Base-by-base conservation (phyloP, 1,140 invertebrate genomes). In the Drosophila paulistorum region DNA sequence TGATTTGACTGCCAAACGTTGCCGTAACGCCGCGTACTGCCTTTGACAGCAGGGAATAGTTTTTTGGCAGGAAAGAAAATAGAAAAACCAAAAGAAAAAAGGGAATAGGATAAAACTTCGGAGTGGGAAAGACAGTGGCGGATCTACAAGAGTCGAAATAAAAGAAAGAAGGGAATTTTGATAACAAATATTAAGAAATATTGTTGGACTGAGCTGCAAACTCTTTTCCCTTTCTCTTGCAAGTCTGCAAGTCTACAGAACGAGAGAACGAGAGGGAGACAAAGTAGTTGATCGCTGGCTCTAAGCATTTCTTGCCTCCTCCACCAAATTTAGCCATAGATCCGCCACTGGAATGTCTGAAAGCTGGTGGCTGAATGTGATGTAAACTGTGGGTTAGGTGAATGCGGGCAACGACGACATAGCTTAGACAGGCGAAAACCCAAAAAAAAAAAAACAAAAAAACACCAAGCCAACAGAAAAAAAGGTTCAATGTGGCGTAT, bases 1-100 rank as follows among this genome's bases (percentile, higher is more conserved):
- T 87, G 79, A 87, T 87, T 87, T 86, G 83, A 75, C 83, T 78
- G 82, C 62, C 69, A 75, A 75, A 75, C 71, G 73, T 68, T 61
- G 76, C 39, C 73, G 64, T 55, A 14, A 17, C 45, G 17, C 23
- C 45, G 45, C 68, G 70, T 59, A 72, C 59, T 80, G 81, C 81
- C 81, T 81, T 81, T 84, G 81, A 84, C 83, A 77, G 61, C 71
- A 65, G 48, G 58, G 59, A 77, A 76, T 79, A 79, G 77, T 74
- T 77, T 65, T 54, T 62, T 30, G 35, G 55, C 67, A 63, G 3
- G 39, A 57, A 55, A 71, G 59, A 51, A 58, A 70, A 55, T 42
- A 45, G 41, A 45, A 66, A 51, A 67, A 60, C 35, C 9, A 55
- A 48, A 74, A 35, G 66, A 63, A 80, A 41, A 65, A 75, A 55